Percentiles rank a stretch among this genome's conserved stretches.
These are phyloP conservation scores for Apoda limacodes DNA, from an alignment of 2,888 invertebrate species.

Conservation along the genomic window DNA sequence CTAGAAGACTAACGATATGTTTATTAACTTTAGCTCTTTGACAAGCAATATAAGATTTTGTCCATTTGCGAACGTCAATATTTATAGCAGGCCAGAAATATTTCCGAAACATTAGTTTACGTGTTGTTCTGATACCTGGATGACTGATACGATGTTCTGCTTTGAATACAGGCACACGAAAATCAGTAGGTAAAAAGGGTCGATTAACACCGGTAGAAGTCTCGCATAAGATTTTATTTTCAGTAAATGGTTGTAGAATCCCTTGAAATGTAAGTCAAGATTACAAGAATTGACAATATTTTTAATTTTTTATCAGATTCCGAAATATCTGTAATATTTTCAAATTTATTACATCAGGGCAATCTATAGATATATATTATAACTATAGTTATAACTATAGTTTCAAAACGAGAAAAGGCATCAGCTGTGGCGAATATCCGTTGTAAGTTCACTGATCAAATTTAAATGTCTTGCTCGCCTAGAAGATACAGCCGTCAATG, in stretches of 20 bases:
- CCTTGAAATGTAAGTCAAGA: no score
- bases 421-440: no score
- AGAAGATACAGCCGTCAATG: no score
- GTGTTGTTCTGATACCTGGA: neutral
- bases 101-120: neutral
- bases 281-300: no score
- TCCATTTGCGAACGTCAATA: conserved; percentile 1
- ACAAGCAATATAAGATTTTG: conserved; percentile 4
- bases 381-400: no score
- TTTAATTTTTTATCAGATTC: neutral
- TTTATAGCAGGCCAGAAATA: conserved; percentile 6
- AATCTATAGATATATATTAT: no score
- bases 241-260: neutral
- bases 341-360: no score
- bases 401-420: no score
- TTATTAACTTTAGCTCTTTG: conserved; percentile 4
- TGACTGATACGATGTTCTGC: neutral
- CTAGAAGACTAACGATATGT: conserved; percentile 4
- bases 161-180: no score
- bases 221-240: neutral
- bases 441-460: no score
- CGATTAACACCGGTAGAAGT: neutral
- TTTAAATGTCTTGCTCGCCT: no score
- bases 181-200: conserved; percentile 2
- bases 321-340: neutral